These are phyloP conservation scores for Albula goreensis DNA, from an alignment of 2,113 vertebrate species.

Conservation along the genomic window DNA sequence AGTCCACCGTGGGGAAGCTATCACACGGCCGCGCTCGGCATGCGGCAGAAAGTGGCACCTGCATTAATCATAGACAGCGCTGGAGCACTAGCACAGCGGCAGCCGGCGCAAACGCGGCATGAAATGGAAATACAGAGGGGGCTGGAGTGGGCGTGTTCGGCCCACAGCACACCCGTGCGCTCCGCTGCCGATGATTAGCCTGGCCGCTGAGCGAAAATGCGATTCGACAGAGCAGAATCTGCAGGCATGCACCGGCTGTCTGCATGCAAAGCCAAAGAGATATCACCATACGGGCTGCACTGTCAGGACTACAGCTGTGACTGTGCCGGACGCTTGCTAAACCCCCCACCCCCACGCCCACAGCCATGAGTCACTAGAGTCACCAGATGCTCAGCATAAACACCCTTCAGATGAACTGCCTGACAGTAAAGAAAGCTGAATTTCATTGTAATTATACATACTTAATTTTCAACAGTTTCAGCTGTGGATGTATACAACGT, in stretches of 20 bases:
- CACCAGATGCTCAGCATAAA: no score
- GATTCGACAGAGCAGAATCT: conserved; percentile 36
- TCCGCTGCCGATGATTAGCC: conserved; percentile 40
- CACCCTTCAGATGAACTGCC: no score
- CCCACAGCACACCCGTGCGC: conserved; percentile 45
- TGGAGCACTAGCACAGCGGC: conserved; percentile 13
- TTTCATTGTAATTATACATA: no score
- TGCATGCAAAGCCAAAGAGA: conserved; percentile 10
- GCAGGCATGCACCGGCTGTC: conserved; percentile 13
- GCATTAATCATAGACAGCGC: conserved; percentile 31
- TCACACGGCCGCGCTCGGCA: neutral
- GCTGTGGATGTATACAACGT: no score
- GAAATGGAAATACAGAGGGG: conserved; percentile 21
- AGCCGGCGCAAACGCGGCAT: neutral
- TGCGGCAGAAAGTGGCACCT: conserved; percentile 26
- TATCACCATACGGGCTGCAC: conserved; percentile 33
- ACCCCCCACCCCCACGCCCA: no score
- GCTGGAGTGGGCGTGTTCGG: conserved; percentile 15
- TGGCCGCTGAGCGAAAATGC: conserved; percentile 32
- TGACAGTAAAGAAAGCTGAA: no score
- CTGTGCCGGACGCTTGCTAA: neutral
- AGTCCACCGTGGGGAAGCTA: neutral
- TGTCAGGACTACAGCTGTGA: conserved; percentile 1
- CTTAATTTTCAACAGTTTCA: no score
- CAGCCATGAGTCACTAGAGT: no score